Base-by-base conservation (phyloP, 2,888 invertebrate species). In the Incurvaria masculella region DNA sequence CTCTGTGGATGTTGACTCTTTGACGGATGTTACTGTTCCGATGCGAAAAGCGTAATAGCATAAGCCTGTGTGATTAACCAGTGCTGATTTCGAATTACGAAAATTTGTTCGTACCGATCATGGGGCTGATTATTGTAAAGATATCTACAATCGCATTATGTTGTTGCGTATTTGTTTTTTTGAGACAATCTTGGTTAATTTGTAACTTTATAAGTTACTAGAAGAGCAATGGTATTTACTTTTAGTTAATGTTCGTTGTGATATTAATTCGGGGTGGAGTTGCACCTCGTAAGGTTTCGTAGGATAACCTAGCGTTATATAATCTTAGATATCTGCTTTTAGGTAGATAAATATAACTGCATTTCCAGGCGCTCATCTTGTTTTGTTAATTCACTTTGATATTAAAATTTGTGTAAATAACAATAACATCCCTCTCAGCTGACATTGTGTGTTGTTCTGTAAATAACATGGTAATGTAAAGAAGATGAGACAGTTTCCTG, bases 401-500 rank as follows among this genome's bases (percentile, higher is more conserved):
- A 33, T 33, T 33, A 33, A 33, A 33, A 14, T 8, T 8, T 11
- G 14, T 33, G 33, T 33, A 33, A 33, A 33, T 33, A 33, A 33
- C 33, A 33, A 11, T 33, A n/a, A 14, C 33, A 33, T 10, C 4
- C 23, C 10, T 23, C 10, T 23, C 23, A 10, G 23, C 23, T 6
- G 23, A 23, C 23, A 23, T 23, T 10, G 4, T 6, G 10, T 4
- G 8, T 33, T 33, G 8, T 33, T 33, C 14, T 33, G 33, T 33
- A 33, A 33, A 33, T 33, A 33, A 33, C 33, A 33, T 14, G 33
- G 8, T 33, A 33, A 33, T 33, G 33, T 33, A 33, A 23, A 23
- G n/a, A n/a, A n/a, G n/a, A 6, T 23, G 10, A 33, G 33, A 33
- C 14, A 14, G 33, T 33, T 33, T 33, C 38, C 21, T 55, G 58